phyloP scores from a whole-genome alignment of 2,113 vertebrate species.

The Euleptes europaea region DNA sequence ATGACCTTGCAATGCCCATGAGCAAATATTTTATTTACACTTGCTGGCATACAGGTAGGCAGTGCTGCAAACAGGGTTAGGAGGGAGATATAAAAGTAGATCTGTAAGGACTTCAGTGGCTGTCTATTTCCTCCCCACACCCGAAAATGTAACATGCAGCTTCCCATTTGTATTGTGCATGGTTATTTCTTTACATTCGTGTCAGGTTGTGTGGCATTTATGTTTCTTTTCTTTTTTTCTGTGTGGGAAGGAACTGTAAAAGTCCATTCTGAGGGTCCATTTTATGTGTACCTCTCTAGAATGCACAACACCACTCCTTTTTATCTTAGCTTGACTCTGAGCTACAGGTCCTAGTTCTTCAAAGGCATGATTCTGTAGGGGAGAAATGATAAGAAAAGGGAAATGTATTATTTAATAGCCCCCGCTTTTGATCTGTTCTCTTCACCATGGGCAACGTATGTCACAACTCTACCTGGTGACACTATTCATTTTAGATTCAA shows the following conservation, averaged over 20 bases:
- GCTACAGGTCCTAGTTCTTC: constrained; percentile 22
- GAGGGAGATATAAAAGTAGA: background rate
- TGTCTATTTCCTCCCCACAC: too few species aligned
- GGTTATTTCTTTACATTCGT: background rate
- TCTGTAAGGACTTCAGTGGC: background rate
- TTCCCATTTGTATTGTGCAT: background rate
- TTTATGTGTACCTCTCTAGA: background rate
- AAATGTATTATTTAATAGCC: constrained; percentile 58
- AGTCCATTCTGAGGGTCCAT: background rate
- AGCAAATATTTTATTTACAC: too few species aligned
- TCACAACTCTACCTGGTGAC: constrained; percentile 50
- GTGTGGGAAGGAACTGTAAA: background rate
- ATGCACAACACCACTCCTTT: constrained; percentile 11
- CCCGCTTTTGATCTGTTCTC: constrained; percentile 39
- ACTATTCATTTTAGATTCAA: constrained; percentile 44
- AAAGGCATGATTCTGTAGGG: constrained; percentile 27
- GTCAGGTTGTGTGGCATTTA: background rate
- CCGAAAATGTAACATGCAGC: background rate
- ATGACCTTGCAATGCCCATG: too few species aligned
- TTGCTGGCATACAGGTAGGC: too few species aligned
- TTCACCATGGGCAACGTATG: constrained; percentile 54
- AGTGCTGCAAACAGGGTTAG: too few species aligned
- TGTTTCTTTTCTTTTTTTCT: background rate
- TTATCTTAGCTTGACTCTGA: background rate
- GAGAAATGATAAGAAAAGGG: constrained; percentile 56